phyloP scores from a whole-genome alignment of 2,797 vertebrate species.

The Muscicapa striata region DNA sequence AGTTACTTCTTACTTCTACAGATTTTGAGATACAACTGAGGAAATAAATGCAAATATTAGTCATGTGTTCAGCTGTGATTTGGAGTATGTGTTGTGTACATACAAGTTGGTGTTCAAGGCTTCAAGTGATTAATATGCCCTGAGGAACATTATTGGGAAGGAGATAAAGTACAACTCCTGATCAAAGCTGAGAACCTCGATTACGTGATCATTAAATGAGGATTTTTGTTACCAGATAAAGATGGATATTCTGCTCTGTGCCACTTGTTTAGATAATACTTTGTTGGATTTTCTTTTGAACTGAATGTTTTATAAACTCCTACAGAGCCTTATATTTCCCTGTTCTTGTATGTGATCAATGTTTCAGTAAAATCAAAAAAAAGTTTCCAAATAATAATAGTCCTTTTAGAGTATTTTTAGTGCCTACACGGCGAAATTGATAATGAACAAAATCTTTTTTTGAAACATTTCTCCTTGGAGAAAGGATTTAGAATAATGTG shows the following conservation, averaged over 20 bases:
- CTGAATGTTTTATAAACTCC: neutral
- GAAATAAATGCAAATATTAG: neutral
- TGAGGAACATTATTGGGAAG: neutral
- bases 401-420: neutral
- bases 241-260: neutral
- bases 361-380: neutral
- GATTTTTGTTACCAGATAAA: neutral
- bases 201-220: neutral
- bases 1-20: neutral
- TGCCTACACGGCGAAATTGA: neutral
- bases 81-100: neutral
- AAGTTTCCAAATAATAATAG: neutral
- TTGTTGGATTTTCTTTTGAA: neutral
- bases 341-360: neutral
- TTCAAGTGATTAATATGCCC: neutral
- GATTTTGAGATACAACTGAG: neutral
- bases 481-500: neutral
- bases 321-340: neutral
- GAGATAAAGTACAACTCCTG: neutral
- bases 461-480: neutral
- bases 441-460: neutral
- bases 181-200: neutral
- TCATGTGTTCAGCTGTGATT: neutral
- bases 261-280: neutral
- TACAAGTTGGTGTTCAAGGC: neutral